Base-by-base conservation (phyloP, 1,140 invertebrate genomes). In the Brachionus plicatilis region DNA sequence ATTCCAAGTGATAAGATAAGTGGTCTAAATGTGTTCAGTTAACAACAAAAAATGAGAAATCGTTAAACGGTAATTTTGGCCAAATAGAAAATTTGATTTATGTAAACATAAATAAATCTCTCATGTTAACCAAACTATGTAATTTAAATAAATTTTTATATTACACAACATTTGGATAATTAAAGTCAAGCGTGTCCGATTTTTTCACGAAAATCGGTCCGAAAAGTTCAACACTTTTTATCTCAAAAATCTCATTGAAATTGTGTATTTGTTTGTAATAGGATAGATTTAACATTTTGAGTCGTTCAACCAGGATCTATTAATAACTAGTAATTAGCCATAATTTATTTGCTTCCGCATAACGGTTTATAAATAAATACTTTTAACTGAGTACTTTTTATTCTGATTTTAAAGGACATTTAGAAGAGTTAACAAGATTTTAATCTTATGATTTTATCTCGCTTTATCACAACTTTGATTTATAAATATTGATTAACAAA, bases 361-460 rank as follows among this genome's bases (percentile, higher is more conserved):
- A 68, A 68, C 66, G 66, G 66, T 29, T 68, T 33, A 68, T 68
- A 68, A 68, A 68, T 68, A 68, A 68, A 68, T n/a, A 68, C 14
- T 17, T 33, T n/a, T 68, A 68, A 33, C 3, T 29, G 27, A 27
- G 27, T 29, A 33, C 17, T 68, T 68, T 68, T 33, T 68, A 29
- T 33, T 68, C 14, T 68, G 27, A 68, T 68, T 68, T 41, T 37
- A 33, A 66, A 14, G 12, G 66, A 68, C 33, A 60, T 9, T 24
- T 20, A 20, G 17, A 60, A 60, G 9, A 20, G 17, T 9, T 24
- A 20, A 9, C 66, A 68, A 33, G 66, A 68, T 68, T 68, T 68
- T 68, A 68, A 68, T 68, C 66, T 33, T n/a, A 6, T 68, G 53
- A 60, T 68, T 68, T 68, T 68, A 68, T 68, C 66, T 24, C 29